Base-by-base conservation (phyloP, 1,140 invertebrate genomes). In the Xylocopa sonorina region DNA sequence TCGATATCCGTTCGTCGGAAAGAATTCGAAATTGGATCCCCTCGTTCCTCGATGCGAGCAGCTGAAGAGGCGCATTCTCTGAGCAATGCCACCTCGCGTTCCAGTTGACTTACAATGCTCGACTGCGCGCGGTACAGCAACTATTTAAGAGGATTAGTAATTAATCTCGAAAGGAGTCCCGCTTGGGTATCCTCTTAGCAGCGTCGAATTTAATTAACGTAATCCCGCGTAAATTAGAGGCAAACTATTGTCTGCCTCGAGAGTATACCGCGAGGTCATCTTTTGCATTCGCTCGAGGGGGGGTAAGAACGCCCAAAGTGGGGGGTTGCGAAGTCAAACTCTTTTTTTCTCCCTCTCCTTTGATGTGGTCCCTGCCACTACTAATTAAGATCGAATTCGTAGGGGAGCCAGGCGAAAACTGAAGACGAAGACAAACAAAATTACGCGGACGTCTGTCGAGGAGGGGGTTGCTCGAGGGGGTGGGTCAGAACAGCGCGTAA, bases 371-470 rank as follows among this genome's bases (percentile, higher is more conserved):
- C 38, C 34, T 4, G 16, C 24, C 18, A 27, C 46, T 58, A n/a
- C 74, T 72, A 78, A 84, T 81, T 84, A 84, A 79, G 75, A 76
- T 82, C 69, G 63, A 78, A 78, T 74, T 66, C 53, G 79, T 43
- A 24, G 53, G 29, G 53, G 38, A 32, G 3, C 6, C 9, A 7
- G 50, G 63, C 46, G 78, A 68, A 76, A 74, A 74, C 43, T 73
- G 72, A 78, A 63, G 75, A 72, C 50, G 34, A 79, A 78, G 80
- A 82, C 75, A 84, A 84, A 84, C 72, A 82, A 79, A 84, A 84
- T 81, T 76, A 75, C 32, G 32, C 50, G 60, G 43, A 62, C 43
- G 68, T 66, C 63, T 55, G 76, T 27, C 50, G 69, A 38, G 29
- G 21, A 67, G 9, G 9, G 43, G 62, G 14, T 46, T 58, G 46